Conservation (phyloP, 1,140 invertebrate species). For the Araneus ventricosus region DNA sequence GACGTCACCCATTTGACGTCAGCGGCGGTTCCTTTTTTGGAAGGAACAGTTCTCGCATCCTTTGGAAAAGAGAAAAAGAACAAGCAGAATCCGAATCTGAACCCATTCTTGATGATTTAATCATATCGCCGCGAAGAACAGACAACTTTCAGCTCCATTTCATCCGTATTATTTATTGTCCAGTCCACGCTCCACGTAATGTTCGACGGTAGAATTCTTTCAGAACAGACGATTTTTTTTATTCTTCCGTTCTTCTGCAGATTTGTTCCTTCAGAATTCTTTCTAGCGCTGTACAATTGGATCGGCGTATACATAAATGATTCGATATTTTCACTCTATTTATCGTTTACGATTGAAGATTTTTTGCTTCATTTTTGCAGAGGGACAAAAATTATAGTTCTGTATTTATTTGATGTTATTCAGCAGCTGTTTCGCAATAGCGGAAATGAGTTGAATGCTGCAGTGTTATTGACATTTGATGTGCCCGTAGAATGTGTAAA, state of each 20-base stretch:
- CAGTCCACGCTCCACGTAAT: background rate
- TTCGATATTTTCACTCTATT: slow-evolving; percentile 47
- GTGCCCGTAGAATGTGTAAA: too few species aligned
- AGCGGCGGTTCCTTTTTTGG: background rate
- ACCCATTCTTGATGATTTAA: slow-evolving; percentile 18
- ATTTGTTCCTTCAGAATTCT: background rate
- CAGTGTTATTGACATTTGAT: background rate
- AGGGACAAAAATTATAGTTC: background rate
- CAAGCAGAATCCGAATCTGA: background rate
- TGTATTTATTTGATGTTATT: background rate
- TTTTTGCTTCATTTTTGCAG: background rate
- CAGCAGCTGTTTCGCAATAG: background rate
- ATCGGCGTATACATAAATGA: slow-evolving; percentile 5
- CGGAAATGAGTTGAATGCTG: background rate
- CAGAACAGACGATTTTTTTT: background rate
- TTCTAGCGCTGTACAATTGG: background rate
- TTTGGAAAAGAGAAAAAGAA: background rate
- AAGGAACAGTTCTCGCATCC: background rate
- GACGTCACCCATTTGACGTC: background rate
- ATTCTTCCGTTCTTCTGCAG: background rate
- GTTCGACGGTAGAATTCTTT: background rate
- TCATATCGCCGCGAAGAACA: background rate
- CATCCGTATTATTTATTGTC: slow-evolving; percentile 33
- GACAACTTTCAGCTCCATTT: slow-evolving; percentile 64
- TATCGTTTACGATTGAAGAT: background rate